Base-by-base conservation (phyloP, 1,140 invertebrate species). In the Bombus superbus region DNA sequence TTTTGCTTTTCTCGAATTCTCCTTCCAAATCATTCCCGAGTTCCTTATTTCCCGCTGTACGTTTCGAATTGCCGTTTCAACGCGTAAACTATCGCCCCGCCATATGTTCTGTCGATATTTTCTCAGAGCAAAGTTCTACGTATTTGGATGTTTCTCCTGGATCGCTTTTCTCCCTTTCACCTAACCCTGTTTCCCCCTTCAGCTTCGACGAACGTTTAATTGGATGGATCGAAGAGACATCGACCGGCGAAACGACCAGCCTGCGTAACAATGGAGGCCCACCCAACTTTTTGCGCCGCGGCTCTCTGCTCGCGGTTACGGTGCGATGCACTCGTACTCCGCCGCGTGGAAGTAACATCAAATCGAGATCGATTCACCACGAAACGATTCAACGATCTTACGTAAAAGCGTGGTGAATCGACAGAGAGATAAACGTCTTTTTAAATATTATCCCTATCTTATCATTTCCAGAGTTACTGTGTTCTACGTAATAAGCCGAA, bases 201-300 rank as follows among this genome's bases (percentile, higher is more conserved):
- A 28, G 35, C 25, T 11, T 38, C 47, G 69, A 47, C 28, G 64
- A 81, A 86, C 77, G 68, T 91, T 91, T 86, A 86, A 89, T 91
- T 91, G 85, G 73, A 91, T 82, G 85, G 57, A 83, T 83, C 75
- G 84, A 72, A 68, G 88, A 73, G 87, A 75, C 85, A 89, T 87
- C 83, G 82, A 85, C 73, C 80, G 74, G 62, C 38, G 64, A 85
- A 89, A 80, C 42, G n/a, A 13, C 13, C 53, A 42, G 10, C 40
- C 35, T 18, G 72, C n/a, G 69, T 72, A 90, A 87, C 81, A 88
- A 88, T 90, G 74, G 44, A 28, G 64, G 81, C 75, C 62, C 44
- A 57, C 64, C 53, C 68, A 57, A 90, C 77, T 85, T 89, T 89
- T 86, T 86, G 6, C 42, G 3, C 22, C 64, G n/a, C 66, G 74